These are phyloP conservation scores for Pangasianodon hypophthalmus DNA, from an alignment of 2,113 vertebrate genomes.

Conservation along the genomic window DNA sequence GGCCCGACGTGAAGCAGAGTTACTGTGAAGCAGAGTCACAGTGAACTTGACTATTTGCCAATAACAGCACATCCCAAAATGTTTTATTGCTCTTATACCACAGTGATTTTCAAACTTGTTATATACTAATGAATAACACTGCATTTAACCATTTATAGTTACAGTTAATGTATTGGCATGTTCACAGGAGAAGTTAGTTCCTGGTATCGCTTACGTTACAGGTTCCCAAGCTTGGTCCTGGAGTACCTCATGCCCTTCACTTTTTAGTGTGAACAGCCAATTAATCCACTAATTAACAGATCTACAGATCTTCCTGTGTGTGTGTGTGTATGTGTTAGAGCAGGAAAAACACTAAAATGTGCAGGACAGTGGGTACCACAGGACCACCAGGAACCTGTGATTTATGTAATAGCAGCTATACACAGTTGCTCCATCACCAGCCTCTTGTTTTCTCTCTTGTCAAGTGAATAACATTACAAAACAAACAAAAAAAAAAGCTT, in stretches of 20 bases:
- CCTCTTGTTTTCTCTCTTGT: not conserved
- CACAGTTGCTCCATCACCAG: not conserved
- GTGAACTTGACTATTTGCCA: not conserved
- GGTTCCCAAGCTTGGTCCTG: not conserved
- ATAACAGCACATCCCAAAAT: not conserved
- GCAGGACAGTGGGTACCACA: not conserved
- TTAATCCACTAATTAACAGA: not conserved
- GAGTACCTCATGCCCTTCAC: not conserved
- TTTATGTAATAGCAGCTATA: not conserved
- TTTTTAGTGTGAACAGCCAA: not conserved
- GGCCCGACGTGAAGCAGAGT: not conserved
- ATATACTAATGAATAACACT: not conserved
- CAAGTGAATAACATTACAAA: not conserved
- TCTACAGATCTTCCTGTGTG: not conserved
- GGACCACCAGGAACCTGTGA: not conserved
- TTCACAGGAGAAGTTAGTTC: not conserved
- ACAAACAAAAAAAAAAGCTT: not conserved
- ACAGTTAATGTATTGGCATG: not conserved
- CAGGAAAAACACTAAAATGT: not conserved
- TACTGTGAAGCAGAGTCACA: too few relatives aligned
- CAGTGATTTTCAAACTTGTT: not conserved
- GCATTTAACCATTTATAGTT: not conserved
- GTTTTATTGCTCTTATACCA: not conserved
- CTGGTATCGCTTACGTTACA: not conserved
- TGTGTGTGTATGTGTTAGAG: not conserved